Evolutionary conservation across 2,888 invertebrate species (phyloP), one percentile per base, ranked within the genome.

Genomic region (Lasioglossum calceatum): DNA sequence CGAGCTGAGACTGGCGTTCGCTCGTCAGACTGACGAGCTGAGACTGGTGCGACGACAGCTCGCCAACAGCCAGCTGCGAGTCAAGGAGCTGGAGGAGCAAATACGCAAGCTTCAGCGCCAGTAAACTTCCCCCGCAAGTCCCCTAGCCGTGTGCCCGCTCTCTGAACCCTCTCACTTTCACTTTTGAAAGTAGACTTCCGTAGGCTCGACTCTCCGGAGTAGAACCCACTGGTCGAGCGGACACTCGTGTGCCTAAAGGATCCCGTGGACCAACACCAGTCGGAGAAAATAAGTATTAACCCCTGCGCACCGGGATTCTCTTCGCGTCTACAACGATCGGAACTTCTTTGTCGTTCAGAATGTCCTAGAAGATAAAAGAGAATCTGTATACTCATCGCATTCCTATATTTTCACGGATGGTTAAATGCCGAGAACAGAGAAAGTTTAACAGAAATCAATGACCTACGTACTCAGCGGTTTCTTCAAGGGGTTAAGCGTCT

Each of bases 21-120:
- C 97, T 93, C 96, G 97, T 50, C 98, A 98, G 95, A 96, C 97
- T 61, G 98, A 98, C 90, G 98, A 98, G 95, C 96, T 98, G 77
- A 96, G 97, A 89, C 96, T 97, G 90, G 96, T 98, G 70, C 97
- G 97, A 92, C 97, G 97, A 89, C 98, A 98, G 94, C 95, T 98
- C 70, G 96, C 97, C 36, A 97, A 97, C 94, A 98, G 98, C 92
- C 98, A 98, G 93, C 96, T 97, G 91, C 96, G 98, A 74, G 97
- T 98, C 36, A 97, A 97, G 81, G 98, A 98, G 93, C 95, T 98
- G 44, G 98, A 98, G 94, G 97, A 97, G 80, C 97, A 97, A 92
- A 95, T 98, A 16, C 96, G 97, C 64, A 96, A 97, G 81, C 94
- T 97, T 84, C 97, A 97, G 89, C 95, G 86, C 88, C 91, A 93